Percentiles rank a stretch among this genome's conserved stretches.
Conservation (phyloP, 2,113 vertebrate genomes). For the Oplegnathus fasciatus region DNA sequence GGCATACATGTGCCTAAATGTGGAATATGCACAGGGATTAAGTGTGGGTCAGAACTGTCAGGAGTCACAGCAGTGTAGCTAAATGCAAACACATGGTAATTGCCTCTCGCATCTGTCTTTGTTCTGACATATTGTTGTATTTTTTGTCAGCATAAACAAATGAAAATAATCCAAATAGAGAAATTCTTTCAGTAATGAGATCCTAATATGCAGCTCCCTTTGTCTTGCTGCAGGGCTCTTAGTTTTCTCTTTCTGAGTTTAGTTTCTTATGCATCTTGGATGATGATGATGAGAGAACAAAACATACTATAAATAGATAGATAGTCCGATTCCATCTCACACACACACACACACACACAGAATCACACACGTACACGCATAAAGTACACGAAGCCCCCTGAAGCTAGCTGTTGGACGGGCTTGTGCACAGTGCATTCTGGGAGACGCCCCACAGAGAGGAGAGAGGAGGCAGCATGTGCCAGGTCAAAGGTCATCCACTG, state of each 20-base stretch:
- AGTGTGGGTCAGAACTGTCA: background rate
- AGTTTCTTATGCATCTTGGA: slow-evolving; percentile 9
- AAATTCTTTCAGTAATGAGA: background rate
- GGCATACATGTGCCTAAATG: background rate
- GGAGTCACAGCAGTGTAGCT: too few relatives aligned
- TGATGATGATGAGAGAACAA: slow-evolving; percentile 5
- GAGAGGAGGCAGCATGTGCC: slow-evolving; percentile 15
- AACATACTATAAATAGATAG: slow-evolving; percentile 41
- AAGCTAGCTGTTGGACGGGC: slow-evolving; percentile 9
- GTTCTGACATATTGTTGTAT: background rate
- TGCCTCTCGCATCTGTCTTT: background rate
- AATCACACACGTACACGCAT: background rate
- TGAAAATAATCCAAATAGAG: background rate
- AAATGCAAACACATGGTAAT: background rate
- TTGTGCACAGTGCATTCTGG: slow-evolving; percentile 30
- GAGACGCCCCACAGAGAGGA: slow-evolving; percentile 14
- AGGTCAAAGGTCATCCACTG: slow-evolving; percentile 35
- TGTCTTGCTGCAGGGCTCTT: slow-evolving; percentile 2
- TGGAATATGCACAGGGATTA: slow-evolving; percentile 13
- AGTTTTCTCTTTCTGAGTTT: background rate
- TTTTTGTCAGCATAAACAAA: slow-evolving; percentile 2
- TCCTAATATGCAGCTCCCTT: background rate
- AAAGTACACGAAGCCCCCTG: background rate
- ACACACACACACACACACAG: background rate
- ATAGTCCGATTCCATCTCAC: background rate